Evolutionary conservation across 2,888 invertebrate genomes (phyloP), one percentile per base, ranked within the genome.

Genomic region (Ctenicera cuprea): DNA sequence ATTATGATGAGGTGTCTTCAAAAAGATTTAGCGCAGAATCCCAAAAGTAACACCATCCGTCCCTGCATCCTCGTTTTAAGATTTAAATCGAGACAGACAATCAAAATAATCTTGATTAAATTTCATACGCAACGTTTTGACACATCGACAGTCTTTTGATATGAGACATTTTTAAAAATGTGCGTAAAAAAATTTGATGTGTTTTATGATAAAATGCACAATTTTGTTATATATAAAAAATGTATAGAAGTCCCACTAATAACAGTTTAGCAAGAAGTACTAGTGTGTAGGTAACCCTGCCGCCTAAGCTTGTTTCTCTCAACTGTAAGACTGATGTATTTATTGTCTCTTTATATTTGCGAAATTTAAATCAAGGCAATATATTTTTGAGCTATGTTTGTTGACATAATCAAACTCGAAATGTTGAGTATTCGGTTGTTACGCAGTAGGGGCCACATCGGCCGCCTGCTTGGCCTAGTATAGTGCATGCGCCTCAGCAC

Each of bases 381-480:
- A 87, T 87, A 87, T 86, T 86, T 87, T 86, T 85, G 86, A 86
- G 85, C 86, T 86, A 84, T 84, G 84, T 86, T 86, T 86, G 86
- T 86, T 85, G 71, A 81, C 75, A 77, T 77, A 76, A 78, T 75
- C 74, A 71, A 75, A 73, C 70, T 75, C 78, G 76, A 78, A 76
- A 77, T 73, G 75, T 76, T 76, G 71, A 76, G 71, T 77, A 73
- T 78, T 78, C 76, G 77, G 78, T 79, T 79, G 78, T 79, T 78
- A 79, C 76, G 76, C 78, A 77, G 78, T 77, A 78, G 76, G 71
- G 76, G 74, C 76, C 76, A 61, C 30, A 45, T 33, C 38, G 76
- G 78, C 76, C 74, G 74, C 77, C 77, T 76, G 74, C 74, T 74
- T 74, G 79, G 79, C 79, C 79, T 79, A 76, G 77, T 77, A 59